These are phyloP conservation scores for Exaiptasia diaphana DNA, from an alignment of 64 coral and sea anemone genomes.

Conservation along the genomic window DNA sequence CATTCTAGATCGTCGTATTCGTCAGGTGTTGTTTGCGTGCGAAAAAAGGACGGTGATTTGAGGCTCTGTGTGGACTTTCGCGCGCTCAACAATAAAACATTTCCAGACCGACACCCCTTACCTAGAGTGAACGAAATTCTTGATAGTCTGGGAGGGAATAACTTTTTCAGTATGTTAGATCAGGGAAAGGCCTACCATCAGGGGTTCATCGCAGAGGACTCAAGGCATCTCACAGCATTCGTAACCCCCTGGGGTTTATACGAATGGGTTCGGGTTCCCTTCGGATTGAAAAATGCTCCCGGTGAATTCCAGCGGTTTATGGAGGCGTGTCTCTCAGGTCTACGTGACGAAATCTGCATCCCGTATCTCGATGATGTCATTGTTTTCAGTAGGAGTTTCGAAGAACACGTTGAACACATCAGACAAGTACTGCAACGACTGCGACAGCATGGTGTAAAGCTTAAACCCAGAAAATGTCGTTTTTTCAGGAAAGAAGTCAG, in stretches of 20 bases:
- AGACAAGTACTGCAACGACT: neutral
- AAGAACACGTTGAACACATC: slow-evolving; percentile 20
- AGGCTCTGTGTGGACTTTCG: slow-evolving; percentile 28
- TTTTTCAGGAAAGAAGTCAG: neutral
- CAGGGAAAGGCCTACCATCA: slow-evolving; percentile 40
- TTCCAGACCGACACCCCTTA: slow-evolving; percentile 22
- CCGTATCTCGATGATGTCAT: slow-evolving; percentile 35
- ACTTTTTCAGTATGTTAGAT: neutral
- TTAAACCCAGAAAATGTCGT: neutral
- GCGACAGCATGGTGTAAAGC: neutral
- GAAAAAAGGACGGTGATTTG: neutral
- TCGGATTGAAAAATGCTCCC: slow-evolving; percentile 8
- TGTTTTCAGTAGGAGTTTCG: slow-evolving; percentile 1
- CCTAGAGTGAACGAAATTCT: slow-evolving; percentile 22
- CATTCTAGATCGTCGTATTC: slow-evolving; percentile 19
- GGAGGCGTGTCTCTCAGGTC: slow-evolving; percentile 18
- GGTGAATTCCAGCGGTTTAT: slow-evolving; percentile 14
- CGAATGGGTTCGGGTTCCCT: slow-evolving; percentile 14
- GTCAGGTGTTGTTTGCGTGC: slow-evolving; percentile 10
- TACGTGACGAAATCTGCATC: slow-evolving; percentile 21
- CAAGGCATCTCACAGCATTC: neutral
- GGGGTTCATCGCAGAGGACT: neutral
- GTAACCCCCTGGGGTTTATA: slow-evolving; percentile 14
- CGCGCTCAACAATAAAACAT: slow-evolving; percentile 14
- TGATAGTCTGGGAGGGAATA: slow-evolving; percentile 28